Evolutionary conservation across 2,797 vertebrate species (phyloP).

Genomic region (Peromyscus eremicus): DNA sequence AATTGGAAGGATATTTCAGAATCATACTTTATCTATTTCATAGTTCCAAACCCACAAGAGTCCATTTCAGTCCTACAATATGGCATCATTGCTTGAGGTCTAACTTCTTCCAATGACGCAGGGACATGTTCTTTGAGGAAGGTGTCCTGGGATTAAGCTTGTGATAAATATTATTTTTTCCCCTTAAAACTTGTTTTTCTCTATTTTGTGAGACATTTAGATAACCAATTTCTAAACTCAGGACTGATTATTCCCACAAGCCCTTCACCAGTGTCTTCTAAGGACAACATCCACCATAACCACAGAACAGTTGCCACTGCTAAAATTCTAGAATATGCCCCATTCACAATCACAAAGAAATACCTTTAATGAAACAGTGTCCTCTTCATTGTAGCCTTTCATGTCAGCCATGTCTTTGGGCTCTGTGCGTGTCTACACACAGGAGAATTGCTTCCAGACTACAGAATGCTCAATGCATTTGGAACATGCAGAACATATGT

Average conservation of each 20-base stretch:
- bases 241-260: not conserved
- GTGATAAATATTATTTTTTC: not conserved
- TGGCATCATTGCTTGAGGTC: not conserved
- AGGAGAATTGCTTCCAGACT: not conserved
- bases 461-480: not conserved
- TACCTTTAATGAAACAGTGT: not conserved
- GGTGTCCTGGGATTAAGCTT: not conserved
- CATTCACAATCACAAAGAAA: not conserved
- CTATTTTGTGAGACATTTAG: slow-evolving; percentile 1
- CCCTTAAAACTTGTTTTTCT: not conserved
- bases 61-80: not conserved
- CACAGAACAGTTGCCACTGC: not conserved
- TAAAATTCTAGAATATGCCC: not conserved
- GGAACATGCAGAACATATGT: not conserved
- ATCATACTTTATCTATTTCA: not conserved
- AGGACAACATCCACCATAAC: not conserved
- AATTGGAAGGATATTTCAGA: not conserved
- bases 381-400: not conserved
- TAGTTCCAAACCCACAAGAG: not conserved
- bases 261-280: not conserved
- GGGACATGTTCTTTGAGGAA: not conserved
- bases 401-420: not conserved
- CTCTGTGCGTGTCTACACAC: not conserved
- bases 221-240: not conserved
- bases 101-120: not conserved